Percentiles rank a stretch among this genome's conserved stretches.
Evolutionary conservation across 2,113 vertebrate genomes (phyloP).

Genomic region (Pyrgilauda ruficollis): DNA sequence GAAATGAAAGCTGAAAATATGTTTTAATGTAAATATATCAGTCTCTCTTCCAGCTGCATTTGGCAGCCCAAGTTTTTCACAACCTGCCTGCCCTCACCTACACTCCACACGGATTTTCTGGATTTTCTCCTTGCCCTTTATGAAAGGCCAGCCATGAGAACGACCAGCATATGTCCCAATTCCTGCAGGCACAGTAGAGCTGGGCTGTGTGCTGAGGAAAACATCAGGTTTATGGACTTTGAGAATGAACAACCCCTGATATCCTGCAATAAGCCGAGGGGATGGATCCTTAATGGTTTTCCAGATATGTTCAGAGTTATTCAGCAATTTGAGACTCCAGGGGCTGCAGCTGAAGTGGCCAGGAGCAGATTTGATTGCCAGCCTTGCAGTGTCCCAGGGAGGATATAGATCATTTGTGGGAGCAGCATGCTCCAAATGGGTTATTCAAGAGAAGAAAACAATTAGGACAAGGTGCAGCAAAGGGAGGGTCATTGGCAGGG

Average conservation of each 20-base stretch:
- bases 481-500: background rate
- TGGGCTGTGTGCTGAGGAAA: background rate
- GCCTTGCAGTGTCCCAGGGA: background rate
- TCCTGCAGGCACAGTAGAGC: conserved; percentile 12
- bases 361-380: background rate
- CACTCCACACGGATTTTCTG: background rate
- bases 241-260: background rate
- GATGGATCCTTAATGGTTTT: background rate
- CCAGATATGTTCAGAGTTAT: background rate
- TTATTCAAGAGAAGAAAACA: background rate
- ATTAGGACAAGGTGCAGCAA: background rate
- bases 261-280: background rate
- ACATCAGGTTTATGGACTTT: background rate
- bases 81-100: background rate
- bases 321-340: background rate
- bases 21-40: background rate
- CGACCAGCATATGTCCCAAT: background rate
- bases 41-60: background rate
- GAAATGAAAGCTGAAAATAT: background rate
- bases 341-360: background rate
- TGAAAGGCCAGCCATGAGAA: background rate
- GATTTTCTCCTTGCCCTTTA: background rate
- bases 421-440: background rate
- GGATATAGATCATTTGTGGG: background rate
- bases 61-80: background rate